These are phyloP conservation scores for Centrocercus urophasianus DNA, from an alignment of 2,113 vertebrate genomes.

Conservation along the genomic window DNA sequence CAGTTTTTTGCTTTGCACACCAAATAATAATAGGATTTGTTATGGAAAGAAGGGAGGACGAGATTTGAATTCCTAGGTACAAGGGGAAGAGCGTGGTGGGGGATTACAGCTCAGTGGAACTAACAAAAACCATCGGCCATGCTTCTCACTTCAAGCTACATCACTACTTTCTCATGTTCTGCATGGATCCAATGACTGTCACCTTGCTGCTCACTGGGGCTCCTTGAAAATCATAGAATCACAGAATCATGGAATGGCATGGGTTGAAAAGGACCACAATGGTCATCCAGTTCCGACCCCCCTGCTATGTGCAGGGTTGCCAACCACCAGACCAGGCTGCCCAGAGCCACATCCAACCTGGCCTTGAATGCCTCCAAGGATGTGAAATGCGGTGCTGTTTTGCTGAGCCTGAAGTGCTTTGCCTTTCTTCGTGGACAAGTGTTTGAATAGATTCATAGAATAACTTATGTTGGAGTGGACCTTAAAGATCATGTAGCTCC, in stretches of 20 bases:
- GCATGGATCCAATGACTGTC: rapidly evolving
- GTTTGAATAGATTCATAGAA: neutral
- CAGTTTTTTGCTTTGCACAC: neutral
- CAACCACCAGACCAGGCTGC: no score
- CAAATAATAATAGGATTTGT: neutral
- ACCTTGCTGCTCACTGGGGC: neutral
- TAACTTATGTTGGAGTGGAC: no score
- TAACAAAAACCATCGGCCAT: neutral
- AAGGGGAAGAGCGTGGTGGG: neutral
- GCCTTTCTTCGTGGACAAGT: neutral
- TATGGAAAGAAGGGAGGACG: neutral
- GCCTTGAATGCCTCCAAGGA: no score
- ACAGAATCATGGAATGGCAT: no score
- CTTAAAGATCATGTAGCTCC: no score
- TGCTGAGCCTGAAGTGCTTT: neutral
- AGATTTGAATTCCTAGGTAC: neutral
- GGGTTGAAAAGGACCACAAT: no score
- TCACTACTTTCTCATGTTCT: neutral
- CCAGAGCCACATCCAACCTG: no score
- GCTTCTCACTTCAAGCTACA: neutral
- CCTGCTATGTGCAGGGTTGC: no score
- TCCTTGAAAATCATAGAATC: neutral
- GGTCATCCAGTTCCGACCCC: no score
- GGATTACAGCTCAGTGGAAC: neutral
- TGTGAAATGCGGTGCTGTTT: neutral